phyloP scores from a whole-genome alignment of 1,140 invertebrate genomes.

The Teleogryllus occipitalis region DNA sequence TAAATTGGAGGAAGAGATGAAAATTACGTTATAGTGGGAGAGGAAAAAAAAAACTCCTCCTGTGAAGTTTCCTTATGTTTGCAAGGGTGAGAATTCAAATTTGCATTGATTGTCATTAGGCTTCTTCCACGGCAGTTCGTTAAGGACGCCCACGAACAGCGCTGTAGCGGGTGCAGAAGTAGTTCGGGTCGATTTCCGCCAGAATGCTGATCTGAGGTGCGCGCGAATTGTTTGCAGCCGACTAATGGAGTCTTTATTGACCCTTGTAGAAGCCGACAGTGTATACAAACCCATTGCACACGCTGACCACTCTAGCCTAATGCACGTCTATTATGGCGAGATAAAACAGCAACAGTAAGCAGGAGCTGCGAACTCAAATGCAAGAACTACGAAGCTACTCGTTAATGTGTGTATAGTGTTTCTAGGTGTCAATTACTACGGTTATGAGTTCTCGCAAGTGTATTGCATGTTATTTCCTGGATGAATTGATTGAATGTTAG shows the following conservation, averaged over 20 bases:
- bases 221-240: background rate
- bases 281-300: no score
- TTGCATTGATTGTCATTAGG: slow-evolving; percentile 1
- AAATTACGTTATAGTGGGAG: background rate
- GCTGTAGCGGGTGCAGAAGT: background rate
- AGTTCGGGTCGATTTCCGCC: background rate
- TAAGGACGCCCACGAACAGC: background rate
- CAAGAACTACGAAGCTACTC: no score
- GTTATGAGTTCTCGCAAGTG: no score
- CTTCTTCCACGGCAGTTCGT: background rate
- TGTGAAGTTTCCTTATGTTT: background rate
- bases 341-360: no score
- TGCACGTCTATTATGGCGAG: no score
- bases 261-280: background rate
- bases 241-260: background rate
- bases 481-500: no score
- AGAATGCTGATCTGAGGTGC: background rate
- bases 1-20: background rate
- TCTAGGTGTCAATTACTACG: no score
- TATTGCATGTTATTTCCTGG: no score
- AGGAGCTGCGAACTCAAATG: no score
- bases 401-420: no score
- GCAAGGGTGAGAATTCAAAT: background rate
- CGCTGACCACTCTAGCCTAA: no score
- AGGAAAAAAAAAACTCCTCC: background rate